Percentiles rank a stretch among this genome's conserved stretches.
phyloP scores from a whole-genome alignment of 2,888 invertebrate species.

The Chalcosyrphus nemorum region DNA sequence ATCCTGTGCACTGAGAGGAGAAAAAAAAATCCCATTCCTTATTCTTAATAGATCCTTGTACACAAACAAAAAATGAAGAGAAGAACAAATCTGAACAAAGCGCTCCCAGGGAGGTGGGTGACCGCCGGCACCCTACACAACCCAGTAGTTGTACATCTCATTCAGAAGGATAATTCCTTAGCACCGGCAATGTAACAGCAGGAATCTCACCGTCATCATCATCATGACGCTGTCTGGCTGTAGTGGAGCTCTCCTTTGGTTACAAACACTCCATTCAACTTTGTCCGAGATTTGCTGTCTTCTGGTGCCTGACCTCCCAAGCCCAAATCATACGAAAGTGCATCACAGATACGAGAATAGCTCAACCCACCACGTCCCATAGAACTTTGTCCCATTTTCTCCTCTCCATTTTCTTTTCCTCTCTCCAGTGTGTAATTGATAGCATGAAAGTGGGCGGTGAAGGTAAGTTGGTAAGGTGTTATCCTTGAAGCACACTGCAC shows the following conservation, averaged over 20 bases:
- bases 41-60: constrained; percentile 22
- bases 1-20: constrained; percentile 12
- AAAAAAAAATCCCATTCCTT: constrained; percentile 19
- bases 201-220: constrained; percentile 51
- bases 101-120: too few species aligned
- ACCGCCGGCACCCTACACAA: constrained; percentile 11
- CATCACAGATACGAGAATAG: background rate
- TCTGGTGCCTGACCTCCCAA: constrained; percentile 17
- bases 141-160: constrained; percentile 34
- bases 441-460: constrained; percentile 42
- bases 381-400: constrained; percentile 55
- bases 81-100: constrained; percentile 9
- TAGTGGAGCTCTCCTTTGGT: background rate
- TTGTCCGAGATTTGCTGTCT: constrained; percentile 58
- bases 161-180: constrained; percentile 25
- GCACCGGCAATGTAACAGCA: constrained; percentile 34
- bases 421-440: constrained; percentile 54
- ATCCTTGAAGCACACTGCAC: constrained; percentile 62
- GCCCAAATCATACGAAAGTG: constrained; percentile 2
- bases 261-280: constrained; percentile 41
- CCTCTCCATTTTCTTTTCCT: constrained; percentile 40
- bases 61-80: too few species aligned
- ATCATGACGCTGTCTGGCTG: constrained; percentile 29
- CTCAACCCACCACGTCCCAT: constrained; percentile 5
- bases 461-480: constrained; percentile 10